Evolutionary conservation across 2,797 vertebrate species (phyloP).

Genomic region (Zenarchopterus dispar): DNA sequence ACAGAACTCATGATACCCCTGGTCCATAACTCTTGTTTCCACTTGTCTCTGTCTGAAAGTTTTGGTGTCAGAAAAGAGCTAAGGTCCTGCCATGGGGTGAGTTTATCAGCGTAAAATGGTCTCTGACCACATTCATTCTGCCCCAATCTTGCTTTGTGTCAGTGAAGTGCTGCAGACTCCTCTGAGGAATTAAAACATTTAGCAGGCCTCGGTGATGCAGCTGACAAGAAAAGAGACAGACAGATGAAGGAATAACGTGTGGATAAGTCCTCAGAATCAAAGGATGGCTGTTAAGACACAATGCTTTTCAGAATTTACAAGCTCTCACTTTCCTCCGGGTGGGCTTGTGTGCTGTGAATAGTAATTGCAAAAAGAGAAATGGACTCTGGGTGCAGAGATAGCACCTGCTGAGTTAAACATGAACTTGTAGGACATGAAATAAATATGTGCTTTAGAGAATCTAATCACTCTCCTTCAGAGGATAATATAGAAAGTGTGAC

Average conservation of each 20-base stretch:
- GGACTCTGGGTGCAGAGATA: constrained; percentile 11
- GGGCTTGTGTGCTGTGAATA: constrained; percentile 39
- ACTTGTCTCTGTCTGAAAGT: constrained; percentile 21
- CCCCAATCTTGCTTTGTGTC: constrained; percentile 63
- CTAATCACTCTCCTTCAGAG: constrained; percentile 20
- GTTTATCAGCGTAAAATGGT: constrained; percentile 66
- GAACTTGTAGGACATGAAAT: constrained; percentile 32
- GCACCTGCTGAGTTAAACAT: constrained; percentile 26
- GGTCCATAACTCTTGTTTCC: no score
- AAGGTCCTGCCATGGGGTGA: constrained; percentile 42
- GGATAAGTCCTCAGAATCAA: constrained; percentile 44
- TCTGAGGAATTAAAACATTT: constrained; percentile 19
- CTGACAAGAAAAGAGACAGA: constrained; percentile 16
- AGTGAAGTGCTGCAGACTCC: constrained; percentile 44
- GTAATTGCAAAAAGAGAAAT: constrained; percentile 21
- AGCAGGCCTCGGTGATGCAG: constrained; percentile 15
- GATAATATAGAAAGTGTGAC: constrained; percentile 18
- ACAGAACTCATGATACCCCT: no score
- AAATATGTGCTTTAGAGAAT: constrained; percentile 27
- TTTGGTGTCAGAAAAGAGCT: constrained; percentile 33
- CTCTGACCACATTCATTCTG: constrained; percentile 62
- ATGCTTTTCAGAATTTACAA: constrained; percentile 49
- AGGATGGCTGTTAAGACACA: constrained; percentile 22
- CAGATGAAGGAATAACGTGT: constrained; percentile 49
- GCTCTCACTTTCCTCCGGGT: constrained; percentile 38